Evolutionary conservation across 1,140 invertebrate genomes (phyloP).

Genomic region (Atta colombica): DNA sequence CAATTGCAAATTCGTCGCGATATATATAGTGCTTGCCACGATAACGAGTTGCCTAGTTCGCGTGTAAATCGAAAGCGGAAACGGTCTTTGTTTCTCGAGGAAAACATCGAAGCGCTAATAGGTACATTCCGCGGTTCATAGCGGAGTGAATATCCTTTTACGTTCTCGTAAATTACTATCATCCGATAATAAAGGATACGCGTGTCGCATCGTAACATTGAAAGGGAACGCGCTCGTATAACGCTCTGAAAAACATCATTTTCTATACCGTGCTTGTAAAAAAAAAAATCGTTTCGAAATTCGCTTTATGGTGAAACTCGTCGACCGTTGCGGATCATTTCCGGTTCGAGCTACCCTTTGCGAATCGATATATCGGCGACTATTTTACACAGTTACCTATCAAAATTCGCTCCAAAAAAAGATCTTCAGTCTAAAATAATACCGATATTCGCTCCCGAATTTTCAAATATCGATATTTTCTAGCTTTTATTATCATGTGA

Average conservation of each 20-base stretch:
- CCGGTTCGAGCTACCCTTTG: not conserved
- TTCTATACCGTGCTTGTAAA: not conserved
- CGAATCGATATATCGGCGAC: constrained; percentile 6
- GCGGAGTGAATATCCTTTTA: not conserved
- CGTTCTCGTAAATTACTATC: constrained; percentile 33
- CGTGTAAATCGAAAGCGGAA: constrained; percentile 3
- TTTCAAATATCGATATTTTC: constrained; percentile 2
- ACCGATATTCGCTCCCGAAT: not conserved
- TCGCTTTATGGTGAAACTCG: not conserved
- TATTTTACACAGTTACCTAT: not conserved
- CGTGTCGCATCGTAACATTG: not conserved
- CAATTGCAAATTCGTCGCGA: constrained; percentile 52
- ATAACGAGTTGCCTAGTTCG: constrained; percentile 41
- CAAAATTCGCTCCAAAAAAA: not conserved
- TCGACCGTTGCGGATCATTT: not conserved
- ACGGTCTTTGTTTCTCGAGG: not conserved
- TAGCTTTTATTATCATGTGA: constrained; percentile 18
- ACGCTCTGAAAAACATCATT: not conserved
- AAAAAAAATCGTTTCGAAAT: not conserved
- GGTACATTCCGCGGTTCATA: not conserved
- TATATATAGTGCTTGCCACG: not conserved
- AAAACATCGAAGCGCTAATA: constrained; percentile 1
- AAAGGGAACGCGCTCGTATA: not conserved
- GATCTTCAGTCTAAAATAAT: constrained; percentile 1
- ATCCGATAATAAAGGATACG: not conserved